Conservation (phyloP, 2,797 vertebrate genomes). For the Eutrigla gurnardus region DNA sequence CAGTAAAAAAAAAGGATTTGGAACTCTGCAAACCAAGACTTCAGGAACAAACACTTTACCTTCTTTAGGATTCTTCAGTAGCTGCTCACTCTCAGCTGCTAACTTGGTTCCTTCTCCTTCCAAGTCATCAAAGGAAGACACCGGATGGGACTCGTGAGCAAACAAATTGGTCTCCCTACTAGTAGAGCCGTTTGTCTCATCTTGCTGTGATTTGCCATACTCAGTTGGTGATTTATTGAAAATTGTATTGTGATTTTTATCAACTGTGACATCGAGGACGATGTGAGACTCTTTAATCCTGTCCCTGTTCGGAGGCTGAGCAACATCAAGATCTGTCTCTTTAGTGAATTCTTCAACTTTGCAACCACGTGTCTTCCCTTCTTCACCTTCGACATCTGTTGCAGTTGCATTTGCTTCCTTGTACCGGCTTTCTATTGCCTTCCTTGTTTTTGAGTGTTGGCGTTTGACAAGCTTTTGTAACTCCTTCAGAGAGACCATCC, state of each 20-base stretch:
- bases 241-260: slow-evolving; percentile 39
- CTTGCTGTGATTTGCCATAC: neutral
- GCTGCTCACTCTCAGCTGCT: slow-evolving; percentile 8
- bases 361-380: neutral
- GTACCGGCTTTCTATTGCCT: slow-evolving; percentile 21
- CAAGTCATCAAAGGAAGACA: neutral
- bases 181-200: neutral
- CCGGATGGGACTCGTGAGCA: neutral
- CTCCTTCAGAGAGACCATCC: slow-evolving; percentile 44
- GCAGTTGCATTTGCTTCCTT: neutral
- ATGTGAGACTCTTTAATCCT: neutral
- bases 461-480: slow-evolving; percentile 54
- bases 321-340: neutral
- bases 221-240: neutral
- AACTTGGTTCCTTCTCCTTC: slow-evolving; percentile 15
- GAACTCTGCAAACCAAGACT: neutral
- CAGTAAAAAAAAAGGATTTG: neutral
- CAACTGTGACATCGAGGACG: neutral
- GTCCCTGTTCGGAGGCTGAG: neutral
- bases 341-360: neutral
- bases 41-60: slow-evolving; percentile 42
- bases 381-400: neutral
- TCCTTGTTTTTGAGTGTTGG: slow-evolving; percentile 32
- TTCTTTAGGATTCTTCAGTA: slow-evolving; percentile 8
- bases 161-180: neutral